Percentiles rank a stretch among this genome's conserved stretches.
phyloP scores from a whole-genome alignment of 2,113 vertebrate species.

The Cryptomyrus ogoouensis region DNA sequence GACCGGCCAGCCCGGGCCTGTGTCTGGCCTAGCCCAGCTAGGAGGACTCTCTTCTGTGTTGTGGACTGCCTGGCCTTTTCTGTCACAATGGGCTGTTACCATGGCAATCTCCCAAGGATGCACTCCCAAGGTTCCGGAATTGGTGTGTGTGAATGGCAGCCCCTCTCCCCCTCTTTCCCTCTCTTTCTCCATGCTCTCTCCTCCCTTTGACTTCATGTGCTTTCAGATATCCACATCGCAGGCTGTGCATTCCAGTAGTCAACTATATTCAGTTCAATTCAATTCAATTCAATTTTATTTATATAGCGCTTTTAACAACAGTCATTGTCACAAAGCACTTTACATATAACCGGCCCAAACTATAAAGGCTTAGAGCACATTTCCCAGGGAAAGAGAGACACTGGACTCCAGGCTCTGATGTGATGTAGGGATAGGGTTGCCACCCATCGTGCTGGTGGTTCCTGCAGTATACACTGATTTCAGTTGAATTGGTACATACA shows the following conservation, averaged over 20 bases:
- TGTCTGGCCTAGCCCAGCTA: background rate
- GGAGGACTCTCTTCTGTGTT: background rate
- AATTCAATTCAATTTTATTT: too few species aligned
- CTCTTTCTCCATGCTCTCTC: background rate
- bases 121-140: constrained; percentile 19
- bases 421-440: too few species aligned
- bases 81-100: constrained; percentile 4
- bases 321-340: too few species aligned
- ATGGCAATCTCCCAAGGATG: constrained; percentile 22
- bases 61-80: background rate
- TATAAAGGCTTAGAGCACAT: background rate
- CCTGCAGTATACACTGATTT: background rate
- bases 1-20: background rate
- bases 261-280: background rate
- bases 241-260: background rate
- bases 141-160: constrained; percentile 11
- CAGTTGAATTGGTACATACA: background rate
- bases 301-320: too few species aligned
- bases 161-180: background rate
- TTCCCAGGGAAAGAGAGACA: background rate
- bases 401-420: background rate
- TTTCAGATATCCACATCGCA: background rate
- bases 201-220: background rate
- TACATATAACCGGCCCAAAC: too few species aligned
- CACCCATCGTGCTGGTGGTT: background rate